A percentile compares a stretch with the other conserved stretches of the same genome.
These are phyloP conservation scores for Glaucopsyche alexis DNA, from an alignment of 2,888 invertebrate genomes.

Conservation along the genomic window DNA sequence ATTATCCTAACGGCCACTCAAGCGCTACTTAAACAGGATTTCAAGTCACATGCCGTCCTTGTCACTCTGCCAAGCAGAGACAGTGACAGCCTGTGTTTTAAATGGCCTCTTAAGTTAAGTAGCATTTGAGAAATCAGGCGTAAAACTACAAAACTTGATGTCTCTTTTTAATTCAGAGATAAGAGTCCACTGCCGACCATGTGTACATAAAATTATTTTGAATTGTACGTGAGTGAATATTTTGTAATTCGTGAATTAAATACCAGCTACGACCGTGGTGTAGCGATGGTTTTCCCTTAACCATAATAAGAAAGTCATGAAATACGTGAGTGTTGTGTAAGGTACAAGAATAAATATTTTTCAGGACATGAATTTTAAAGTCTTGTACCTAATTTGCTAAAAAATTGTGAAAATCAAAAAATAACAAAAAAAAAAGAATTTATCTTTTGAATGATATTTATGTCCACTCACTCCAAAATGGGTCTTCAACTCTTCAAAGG, in stretches of 20 bases:
- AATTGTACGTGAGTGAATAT: neutral
- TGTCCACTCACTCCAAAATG: neutral
- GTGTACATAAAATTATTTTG: constrained; percentile 18
- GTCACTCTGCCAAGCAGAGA: no score
- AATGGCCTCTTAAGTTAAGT: neutral
- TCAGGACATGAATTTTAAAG: neutral
- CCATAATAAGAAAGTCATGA: neutral
- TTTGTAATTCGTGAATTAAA: constrained; percentile 14
- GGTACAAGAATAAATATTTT: neutral
- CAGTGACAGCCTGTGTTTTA: no score
- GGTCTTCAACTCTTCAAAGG: neutral
- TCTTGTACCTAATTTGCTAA: neutral
- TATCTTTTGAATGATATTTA: neutral
- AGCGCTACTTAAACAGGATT: neutral
- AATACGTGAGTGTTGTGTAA: no score
- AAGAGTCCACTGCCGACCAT: constrained; percentile 26
- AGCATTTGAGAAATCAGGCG: neutral
- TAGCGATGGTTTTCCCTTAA: neutral
- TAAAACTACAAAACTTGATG: neutral
- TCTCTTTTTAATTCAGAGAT: constrained; percentile 11
- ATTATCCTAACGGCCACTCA: neutral
- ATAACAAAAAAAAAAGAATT: no score
- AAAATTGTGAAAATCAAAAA: neutral
- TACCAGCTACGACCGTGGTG: neutral
- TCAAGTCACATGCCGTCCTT: no score